Conservation (phyloP, 2,888 invertebrate species). For the Hypselothyrea guttata region DNA sequence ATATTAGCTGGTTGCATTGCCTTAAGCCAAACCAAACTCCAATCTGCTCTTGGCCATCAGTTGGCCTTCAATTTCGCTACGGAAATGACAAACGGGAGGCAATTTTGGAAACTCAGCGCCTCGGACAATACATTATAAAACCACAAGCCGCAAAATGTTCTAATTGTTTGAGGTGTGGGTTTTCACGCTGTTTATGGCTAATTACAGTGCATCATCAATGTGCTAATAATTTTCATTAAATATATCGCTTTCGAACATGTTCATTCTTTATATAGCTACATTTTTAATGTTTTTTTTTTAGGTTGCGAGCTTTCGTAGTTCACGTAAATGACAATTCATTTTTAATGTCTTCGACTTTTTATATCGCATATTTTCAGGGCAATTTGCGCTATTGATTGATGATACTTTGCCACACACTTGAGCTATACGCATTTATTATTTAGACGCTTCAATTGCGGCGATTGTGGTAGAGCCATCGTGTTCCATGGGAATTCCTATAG, state of each 20-base stretch:
- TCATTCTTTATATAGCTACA: too few relatives aligned
- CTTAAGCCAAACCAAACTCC: conserved; percentile 29
- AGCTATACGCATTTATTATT: conserved; percentile 22
- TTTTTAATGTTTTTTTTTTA: neutral
- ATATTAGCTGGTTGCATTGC: conserved; percentile 10
- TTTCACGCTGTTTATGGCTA: neutral
- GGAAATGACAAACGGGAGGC: conserved; percentile 27
- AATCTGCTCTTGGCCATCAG: conserved; percentile 10
- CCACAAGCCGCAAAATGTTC: conserved; percentile 10
- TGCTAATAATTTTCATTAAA: neutral
- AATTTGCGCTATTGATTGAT: conserved; percentile 20
- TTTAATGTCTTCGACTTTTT: conserved; percentile 12
- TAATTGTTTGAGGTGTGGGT: too few relatives aligned
- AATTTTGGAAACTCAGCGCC: conserved; percentile 1
- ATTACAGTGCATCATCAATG: neutral
- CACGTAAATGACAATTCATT: conserved; percentile 8
- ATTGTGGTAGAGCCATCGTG: conserved; percentile 6
- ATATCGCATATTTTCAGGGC: conserved; percentile 12
- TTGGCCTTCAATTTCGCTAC: conserved; percentile 22
- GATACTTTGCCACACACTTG: neutral
- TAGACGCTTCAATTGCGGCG: conserved; percentile 3
- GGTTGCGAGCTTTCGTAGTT: too few relatives aligned
- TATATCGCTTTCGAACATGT: neutral
- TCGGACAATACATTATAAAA: conserved; percentile 25
- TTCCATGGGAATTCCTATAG: conserved; percentile 15